These are phyloP conservation scores for Globicephala melas DNA, from an alignment of 2,113 vertebrate genomes.

Conservation along the genomic window DNA sequence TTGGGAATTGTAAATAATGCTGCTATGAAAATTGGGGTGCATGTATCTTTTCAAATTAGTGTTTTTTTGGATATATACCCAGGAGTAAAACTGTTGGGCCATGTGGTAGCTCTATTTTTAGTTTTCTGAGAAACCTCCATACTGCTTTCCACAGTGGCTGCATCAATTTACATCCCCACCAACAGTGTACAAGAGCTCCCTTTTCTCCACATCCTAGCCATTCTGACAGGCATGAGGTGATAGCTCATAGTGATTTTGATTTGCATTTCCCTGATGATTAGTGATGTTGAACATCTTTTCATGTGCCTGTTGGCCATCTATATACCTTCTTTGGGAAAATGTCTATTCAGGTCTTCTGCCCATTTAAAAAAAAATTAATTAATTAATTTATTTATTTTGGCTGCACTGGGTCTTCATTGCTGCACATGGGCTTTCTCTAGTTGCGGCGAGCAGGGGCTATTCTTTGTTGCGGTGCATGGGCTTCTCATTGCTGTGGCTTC, in stretches of 20 bases:
- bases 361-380: not conserved
- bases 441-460: fast-evolving
- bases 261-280: not conserved
- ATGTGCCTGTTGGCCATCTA: not conserved
- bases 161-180: not conserved
- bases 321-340: not conserved
- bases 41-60: not conserved
- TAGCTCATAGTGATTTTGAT: not conserved
- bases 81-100: not conserved
- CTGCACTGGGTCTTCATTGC: too few species aligned
- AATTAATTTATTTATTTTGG: too few species aligned
- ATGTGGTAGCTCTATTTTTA: not conserved
- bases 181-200: not conserved
- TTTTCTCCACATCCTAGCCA: not conserved
- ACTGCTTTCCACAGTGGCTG: not conserved
- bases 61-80: not conserved
- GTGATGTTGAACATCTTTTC: not conserved
- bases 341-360: not conserved
- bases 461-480: too few species aligned
- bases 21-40: not conserved
- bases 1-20: not conserved
- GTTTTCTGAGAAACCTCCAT: not conserved
- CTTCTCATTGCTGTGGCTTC: too few species aligned
- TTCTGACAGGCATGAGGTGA: not conserved
- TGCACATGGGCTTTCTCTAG: too few species aligned